Evolutionary conservation across 92 coral and sea anemone species (phyloP).

Genomic region (Scolanthus callimorphus): DNA sequence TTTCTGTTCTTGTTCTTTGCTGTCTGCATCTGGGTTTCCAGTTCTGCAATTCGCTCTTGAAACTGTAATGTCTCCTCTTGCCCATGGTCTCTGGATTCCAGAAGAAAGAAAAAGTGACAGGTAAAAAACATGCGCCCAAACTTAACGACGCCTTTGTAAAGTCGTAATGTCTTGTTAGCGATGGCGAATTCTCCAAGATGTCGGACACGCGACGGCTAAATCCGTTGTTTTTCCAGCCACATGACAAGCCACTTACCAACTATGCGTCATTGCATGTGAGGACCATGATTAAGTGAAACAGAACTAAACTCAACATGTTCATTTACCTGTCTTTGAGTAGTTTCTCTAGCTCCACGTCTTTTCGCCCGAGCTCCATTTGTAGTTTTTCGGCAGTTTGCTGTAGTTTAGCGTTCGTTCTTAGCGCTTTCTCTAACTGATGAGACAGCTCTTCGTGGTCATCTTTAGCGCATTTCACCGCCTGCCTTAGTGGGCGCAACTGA

Average conservation of each 20-base stretch:
- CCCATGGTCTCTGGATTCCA: background rate
- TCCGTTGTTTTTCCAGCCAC: no score
- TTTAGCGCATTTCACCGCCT: constrained; percentile 63
- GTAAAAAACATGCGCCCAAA: no score
- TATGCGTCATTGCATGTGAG: no score
- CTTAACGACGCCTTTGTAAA: no score
- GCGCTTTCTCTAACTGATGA: constrained; percentile 62
- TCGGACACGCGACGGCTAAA: no score
- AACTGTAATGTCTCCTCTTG: constrained; percentile 38
- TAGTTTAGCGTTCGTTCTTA: constrained; percentile 70
- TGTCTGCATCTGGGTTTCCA: constrained; percentile 42
- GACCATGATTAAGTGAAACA: no score
- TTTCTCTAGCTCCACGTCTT: constrained; percentile 63
- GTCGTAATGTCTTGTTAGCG: no score
- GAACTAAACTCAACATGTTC: no score
- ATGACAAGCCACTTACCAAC: no score
- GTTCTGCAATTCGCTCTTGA: constrained; percentile 58
- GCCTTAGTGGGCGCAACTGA: constrained; percentile 73
- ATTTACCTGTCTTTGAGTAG: constrained; percentile 67
- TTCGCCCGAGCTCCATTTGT: constrained; percentile 71
- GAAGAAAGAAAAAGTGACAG: no score
- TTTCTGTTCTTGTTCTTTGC: constrained; percentile 61
- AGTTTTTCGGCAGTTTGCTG: constrained; percentile 71
- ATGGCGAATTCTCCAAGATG: no score
- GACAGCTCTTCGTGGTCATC: constrained; percentile 61